Percentiles rank a stretch among this genome's conserved stretches.
These are phyloP conservation scores for Actinernus sp. DNA, from an alignment of 92 coral and sea anemone species.

Conservation along the genomic window DNA sequence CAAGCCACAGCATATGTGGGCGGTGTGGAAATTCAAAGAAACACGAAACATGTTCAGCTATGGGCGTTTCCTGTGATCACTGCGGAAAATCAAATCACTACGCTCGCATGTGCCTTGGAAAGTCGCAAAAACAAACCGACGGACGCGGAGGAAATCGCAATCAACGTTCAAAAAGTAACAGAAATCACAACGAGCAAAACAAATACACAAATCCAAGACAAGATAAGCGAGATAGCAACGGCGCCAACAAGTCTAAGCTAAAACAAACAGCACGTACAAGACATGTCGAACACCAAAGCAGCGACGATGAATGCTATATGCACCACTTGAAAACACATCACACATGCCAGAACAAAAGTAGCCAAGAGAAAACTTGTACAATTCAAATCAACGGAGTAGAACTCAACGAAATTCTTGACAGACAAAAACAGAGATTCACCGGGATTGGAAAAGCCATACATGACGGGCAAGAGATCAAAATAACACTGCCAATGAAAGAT, in stretches of 20 bases:
- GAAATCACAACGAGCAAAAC: background rate
- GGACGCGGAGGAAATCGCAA: background rate
- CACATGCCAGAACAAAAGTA: too few relatives aligned
- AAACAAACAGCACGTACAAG: background rate
- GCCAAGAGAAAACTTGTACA: constrained; percentile 41
- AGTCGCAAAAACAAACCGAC: background rate
- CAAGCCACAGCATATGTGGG: constrained; percentile 21
- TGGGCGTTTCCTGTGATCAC: constrained; percentile 20
- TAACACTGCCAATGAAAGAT: constrained; percentile 35
- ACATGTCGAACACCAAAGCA: constrained; percentile 7
- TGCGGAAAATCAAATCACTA: constrained; percentile 62
- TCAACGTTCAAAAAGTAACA: background rate
- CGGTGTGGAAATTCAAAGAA: constrained; percentile 14
- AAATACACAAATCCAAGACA: background rate
- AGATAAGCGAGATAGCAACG: background rate
- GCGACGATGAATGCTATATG: constrained; percentile 27
- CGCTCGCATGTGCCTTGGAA: constrained; percentile 21
- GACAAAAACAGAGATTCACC: constrained; percentile 3
- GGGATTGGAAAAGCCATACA: constrained; percentile 42
- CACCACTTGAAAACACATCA: constrained; percentile 48
- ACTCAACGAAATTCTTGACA: constrained; percentile 19
- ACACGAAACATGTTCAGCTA: constrained; percentile 26
- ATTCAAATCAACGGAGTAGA: constrained; percentile 34
- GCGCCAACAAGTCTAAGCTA: background rate
- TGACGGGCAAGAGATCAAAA: constrained; percentile 31